Conservation (phyloP, 2,888 invertebrate genomes). For the Tachina fera region DNA sequence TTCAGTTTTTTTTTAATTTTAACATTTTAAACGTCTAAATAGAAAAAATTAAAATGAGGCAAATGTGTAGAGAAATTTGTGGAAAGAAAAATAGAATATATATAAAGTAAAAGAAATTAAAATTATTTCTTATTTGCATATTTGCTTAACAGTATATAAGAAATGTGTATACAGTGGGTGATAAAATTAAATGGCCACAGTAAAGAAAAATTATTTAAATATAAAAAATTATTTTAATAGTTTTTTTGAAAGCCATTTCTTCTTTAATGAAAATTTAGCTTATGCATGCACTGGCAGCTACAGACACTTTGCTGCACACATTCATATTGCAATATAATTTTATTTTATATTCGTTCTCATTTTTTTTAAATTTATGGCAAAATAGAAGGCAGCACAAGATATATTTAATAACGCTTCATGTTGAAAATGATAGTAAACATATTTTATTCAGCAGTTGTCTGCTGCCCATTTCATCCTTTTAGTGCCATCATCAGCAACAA, state of each 20-base stretch:
- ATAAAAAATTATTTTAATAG: too few relatives aligned
- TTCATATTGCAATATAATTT: not conserved
- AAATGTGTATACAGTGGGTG: constrained; percentile 6
- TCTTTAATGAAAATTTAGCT: not conserved
- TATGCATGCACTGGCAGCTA: not conserved
- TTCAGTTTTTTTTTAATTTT: constrained; percentile 14
- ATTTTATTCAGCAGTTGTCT: constrained; percentile 21
- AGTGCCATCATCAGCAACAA: constrained; percentile 11
- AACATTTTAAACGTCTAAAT: constrained; percentile 67
- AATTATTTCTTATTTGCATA: constrained; percentile 21
- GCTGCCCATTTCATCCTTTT: not conserved
- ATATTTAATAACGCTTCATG: constrained; percentile 60
- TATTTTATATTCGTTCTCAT: not conserved
- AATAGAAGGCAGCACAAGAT: constrained; percentile 2
- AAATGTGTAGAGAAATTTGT: not conserved
- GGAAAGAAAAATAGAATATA: constrained; percentile 5
- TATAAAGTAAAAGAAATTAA: constrained; percentile 64
- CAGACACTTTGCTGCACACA: not conserved
- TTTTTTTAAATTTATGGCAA: not conserved
- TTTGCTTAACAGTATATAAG: not conserved
- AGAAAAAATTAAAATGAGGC: constrained; percentile 60
- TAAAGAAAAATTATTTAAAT: not conserved
- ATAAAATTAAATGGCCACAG: constrained; percentile 60
- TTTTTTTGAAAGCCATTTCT: too few relatives aligned
- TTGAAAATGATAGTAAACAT: constrained; percentile 61